Percentiles rank a stretch among this genome's conserved stretches.
phyloP scores from a whole-genome alignment of 2,888 invertebrate genomes.

The Hipparchia sbordonii region DNA sequence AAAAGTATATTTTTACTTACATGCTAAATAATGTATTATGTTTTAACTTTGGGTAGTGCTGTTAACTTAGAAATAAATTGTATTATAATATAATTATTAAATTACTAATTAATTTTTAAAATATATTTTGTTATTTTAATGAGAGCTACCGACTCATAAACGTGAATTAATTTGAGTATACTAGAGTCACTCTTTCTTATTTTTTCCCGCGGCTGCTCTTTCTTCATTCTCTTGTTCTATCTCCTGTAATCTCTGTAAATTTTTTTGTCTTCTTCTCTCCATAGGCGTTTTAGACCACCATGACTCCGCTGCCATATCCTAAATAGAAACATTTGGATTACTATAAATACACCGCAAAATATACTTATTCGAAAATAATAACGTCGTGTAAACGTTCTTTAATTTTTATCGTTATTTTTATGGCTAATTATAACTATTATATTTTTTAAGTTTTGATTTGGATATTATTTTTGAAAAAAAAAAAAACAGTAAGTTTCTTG shows the following conservation, averaged over 20 bases:
- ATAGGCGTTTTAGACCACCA: conserved; percentile 93
- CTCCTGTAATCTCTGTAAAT: conserved; percentile 86
- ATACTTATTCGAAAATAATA: too few relatives aligned
- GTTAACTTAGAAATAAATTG: not conserved
- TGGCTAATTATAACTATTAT: too few relatives aligned
- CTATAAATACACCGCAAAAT: too few relatives aligned
- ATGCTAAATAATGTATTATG: not conserved
- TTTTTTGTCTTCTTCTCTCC: conserved; percentile 88
- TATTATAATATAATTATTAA: not conserved
- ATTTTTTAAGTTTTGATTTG: too few relatives aligned
- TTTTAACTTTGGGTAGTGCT: not conserved
- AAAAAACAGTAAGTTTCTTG: too few relatives aligned
- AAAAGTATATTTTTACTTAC: too few relatives aligned
- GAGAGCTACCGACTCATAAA: too few relatives aligned
- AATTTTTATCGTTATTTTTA: too few relatives aligned
- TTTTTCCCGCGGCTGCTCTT: conserved; percentile 46
- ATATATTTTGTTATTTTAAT: too few relatives aligned
- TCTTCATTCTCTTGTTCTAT: conserved; percentile 79
- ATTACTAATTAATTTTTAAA: too few relatives aligned
- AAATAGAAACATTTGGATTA: not conserved
- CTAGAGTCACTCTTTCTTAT: conserved; percentile 1
- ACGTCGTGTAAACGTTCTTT: too few relatives aligned
- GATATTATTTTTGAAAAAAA: too few relatives aligned
- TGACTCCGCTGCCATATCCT: conserved; percentile 88
- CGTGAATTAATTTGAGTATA: not conserved